Evolutionary conservation across 2,113 vertebrate species (phyloP).

Genomic region (Cettia cetti): DNA sequence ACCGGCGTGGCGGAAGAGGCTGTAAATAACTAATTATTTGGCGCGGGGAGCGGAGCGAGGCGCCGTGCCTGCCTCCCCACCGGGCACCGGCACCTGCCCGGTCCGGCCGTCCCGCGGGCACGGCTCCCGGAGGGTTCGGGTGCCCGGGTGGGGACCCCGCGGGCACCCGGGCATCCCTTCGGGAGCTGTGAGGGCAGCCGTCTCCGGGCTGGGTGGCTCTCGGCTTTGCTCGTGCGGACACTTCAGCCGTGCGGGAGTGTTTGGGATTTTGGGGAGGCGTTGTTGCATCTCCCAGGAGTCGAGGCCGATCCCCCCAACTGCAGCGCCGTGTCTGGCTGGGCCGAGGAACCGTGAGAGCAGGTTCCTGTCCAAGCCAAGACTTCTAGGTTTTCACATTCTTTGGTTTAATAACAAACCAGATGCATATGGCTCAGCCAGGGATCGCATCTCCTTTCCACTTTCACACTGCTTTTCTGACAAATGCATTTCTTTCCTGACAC

Average conservation of each 20-base stretch:
- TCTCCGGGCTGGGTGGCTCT: background rate
- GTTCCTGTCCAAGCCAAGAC: background rate
- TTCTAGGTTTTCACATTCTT: slow-evolving; percentile 25
- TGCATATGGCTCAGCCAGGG: background rate
- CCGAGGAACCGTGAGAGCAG: background rate
- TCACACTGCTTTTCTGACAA: background rate
- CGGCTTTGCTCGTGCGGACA: accelerated
- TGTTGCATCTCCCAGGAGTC: accelerated
- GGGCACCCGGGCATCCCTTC: accelerated
- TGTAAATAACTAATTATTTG: slow-evolving; percentile 47
- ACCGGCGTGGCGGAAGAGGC: background rate
- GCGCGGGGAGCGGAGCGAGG: background rate
- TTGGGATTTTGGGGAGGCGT: accelerated
- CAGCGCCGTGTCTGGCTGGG: background rate
- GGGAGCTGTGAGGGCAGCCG: background rate
- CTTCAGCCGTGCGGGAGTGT: accelerated
- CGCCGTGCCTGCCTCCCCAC: background rate
- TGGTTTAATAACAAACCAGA: slow-evolving; percentile 12
- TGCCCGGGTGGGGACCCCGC: background rate
- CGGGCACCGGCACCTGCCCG: background rate
- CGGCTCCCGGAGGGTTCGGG: background rate
- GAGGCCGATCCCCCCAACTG: background rate
- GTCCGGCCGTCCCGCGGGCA: background rate
- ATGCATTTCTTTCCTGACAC: background rate
- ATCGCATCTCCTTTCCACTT: background rate